phyloP scores from a whole-genome alignment of 2,113 vertebrate species.

The Sinocyclocheilus maitianheensis region DNA sequence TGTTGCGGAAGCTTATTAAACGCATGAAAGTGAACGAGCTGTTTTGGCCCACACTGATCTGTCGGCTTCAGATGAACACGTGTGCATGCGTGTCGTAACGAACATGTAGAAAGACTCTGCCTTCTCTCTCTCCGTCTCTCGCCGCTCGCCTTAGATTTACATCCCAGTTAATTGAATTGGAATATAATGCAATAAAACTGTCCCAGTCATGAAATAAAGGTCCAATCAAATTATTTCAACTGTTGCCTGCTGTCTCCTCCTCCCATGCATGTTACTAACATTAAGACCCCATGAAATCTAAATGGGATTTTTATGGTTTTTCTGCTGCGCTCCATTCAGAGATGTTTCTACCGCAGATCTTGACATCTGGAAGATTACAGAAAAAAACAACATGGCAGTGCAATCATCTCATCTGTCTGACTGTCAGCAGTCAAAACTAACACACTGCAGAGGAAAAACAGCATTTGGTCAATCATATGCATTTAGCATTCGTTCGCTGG shows the following conservation, averaged over 20 bases:
- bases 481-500: neutral
- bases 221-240: constrained; percentile 21
- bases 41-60: neutral
- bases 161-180: constrained; percentile 19
- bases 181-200: constrained; percentile 39
- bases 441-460: neutral
- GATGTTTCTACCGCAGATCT: neutral
- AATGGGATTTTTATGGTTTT: neutral
- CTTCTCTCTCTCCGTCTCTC: neutral
- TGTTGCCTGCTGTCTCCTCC: neutral
- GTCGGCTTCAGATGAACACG: neutral
- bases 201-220: constrained; percentile 14
- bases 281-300: neutral
- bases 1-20: neutral
- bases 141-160: neutral
- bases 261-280: neutral
- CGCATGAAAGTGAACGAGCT: neutral
- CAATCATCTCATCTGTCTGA: neutral
- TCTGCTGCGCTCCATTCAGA: neutral
- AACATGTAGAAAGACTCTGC: neutral
- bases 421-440: neutral
- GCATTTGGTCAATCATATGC: neutral
- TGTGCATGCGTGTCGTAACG: neutral
- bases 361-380: neutral
- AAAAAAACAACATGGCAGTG: neutral